Evolutionary conservation across 2,888 invertebrate species (phyloP).

Genomic region (Euplexia lucipara): DNA sequence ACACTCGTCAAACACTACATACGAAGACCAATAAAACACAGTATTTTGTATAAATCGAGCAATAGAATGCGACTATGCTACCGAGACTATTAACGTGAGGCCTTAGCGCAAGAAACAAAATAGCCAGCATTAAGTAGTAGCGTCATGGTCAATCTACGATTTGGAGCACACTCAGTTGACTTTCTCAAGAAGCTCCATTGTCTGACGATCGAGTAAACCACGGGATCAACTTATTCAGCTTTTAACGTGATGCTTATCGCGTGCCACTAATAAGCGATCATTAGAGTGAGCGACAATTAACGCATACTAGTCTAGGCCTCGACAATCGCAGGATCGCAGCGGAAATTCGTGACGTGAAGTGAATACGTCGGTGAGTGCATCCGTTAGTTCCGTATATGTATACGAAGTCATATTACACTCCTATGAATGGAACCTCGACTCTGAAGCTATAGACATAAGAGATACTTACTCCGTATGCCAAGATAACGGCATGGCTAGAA

Average conservation of each 20-base stretch:
- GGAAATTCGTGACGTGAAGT: slow-evolving; percentile 83
- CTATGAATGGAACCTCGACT: slow-evolving; percentile 58
- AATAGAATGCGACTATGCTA: slow-evolving; percentile 17
- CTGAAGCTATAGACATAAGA: slow-evolving; percentile 54
- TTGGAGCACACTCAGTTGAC: slow-evolving; percentile 74
- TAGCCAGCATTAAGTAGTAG: slow-evolving; percentile 61
- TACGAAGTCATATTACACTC: slow-evolving; percentile 60
- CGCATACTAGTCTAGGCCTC: slow-evolving; percentile 76
- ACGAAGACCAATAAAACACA: slow-evolving; percentile 28
- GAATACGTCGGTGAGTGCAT: slow-evolving; percentile 81
- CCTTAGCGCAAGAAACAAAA: slow-evolving; percentile 44
- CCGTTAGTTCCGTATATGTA: slow-evolving; percentile 84
- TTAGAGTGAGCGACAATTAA: slow-evolving; percentile 76
- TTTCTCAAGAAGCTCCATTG: slow-evolving; percentile 77
- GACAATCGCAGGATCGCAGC: slow-evolving; percentile 79
- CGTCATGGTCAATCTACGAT: slow-evolving; percentile 82
- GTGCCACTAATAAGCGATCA: slow-evolving; percentile 71
- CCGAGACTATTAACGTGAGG: slow-evolving; percentile 17
- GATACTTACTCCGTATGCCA: slow-evolving; percentile 5
- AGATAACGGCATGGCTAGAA: slow-evolving; percentile 57
- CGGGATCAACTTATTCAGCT: slow-evolving; percentile 50
- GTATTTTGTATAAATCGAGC: slow-evolving; percentile 21
- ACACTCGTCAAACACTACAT: slow-evolving; percentile 31
- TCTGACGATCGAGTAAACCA: slow-evolving; percentile 55
- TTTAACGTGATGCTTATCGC: slow-evolving; percentile 62